Evolutionary conservation across 2,888 invertebrate species (phyloP).

Genomic region (Liopterus haemorrhoidalis): DNA sequence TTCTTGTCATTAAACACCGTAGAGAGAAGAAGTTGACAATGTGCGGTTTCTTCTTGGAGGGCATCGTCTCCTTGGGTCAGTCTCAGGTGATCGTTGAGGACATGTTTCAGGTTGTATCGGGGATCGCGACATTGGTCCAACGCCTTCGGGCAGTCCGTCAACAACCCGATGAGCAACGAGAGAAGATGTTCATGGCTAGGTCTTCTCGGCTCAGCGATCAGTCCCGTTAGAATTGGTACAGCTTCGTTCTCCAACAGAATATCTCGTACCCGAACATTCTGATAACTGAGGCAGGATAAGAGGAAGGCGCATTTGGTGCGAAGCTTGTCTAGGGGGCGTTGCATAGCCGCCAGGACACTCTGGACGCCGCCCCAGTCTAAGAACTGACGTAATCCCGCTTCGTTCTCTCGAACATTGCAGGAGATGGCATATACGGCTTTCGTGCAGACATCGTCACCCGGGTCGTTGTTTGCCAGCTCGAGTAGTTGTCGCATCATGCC

Average conservation of each 20-base stretch:
- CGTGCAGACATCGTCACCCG: slow-evolving; percentile 54
- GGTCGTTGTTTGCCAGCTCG: slow-evolving; percentile 51
- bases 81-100: not conserved
- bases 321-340: slow-evolving; percentile 2
- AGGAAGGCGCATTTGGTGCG: slow-evolving; percentile 5
- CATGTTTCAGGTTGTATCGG: not conserved
- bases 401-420: slow-evolving; percentile 4
- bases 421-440: slow-evolving; percentile 49
- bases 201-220: not conserved
- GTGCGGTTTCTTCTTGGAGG: not conserved
- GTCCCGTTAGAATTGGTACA: not conserved
- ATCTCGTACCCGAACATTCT: not conserved
- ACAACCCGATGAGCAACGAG: not conserved
- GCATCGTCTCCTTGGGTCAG: slow-evolving; percentile 39
- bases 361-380: not conserved
- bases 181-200: slow-evolving; percentile 7
- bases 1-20: no score
- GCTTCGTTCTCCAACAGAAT: not conserved
- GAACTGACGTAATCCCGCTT: not conserved
- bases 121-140: not conserved
- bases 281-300: not conserved
- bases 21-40: slow-evolving; percentile 2
- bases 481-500: slow-evolving; percentile 61
- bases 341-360: not conserved
- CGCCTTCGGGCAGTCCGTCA: not conserved